These are phyloP conservation scores for Iselma pallidipennis DNA, from an alignment of 2,888 invertebrate species.

Conservation along the genomic window DNA sequence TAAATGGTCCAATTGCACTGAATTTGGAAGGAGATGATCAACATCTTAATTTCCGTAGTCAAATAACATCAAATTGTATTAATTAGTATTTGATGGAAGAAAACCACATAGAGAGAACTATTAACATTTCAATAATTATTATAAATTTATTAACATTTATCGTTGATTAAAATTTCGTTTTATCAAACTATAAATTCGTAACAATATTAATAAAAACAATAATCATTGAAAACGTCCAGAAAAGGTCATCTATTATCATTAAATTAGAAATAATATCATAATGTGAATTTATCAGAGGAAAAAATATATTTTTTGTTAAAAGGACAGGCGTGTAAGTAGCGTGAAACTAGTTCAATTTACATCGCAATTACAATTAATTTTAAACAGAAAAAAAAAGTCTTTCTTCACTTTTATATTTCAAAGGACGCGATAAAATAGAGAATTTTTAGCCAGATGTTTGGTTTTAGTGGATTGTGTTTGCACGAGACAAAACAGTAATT, in stretches of 20 bases:
- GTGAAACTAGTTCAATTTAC: constrained; percentile 13
- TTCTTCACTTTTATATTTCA: background rate
- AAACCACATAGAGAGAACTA: no score
- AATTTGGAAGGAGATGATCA: background rate
- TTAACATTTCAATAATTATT: no score
- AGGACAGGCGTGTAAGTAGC: constrained; percentile 19
- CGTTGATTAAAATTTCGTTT: background rate
- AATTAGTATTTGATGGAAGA: background rate
- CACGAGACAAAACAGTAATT: background rate
- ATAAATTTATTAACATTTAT: background rate
- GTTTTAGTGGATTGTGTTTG: background rate
- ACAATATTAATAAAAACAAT: background rate
- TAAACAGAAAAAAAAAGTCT: background rate
- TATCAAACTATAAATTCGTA: background rate
- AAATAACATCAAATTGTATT: background rate
- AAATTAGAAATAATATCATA: constrained; percentile 14
- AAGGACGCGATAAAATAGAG: background rate
- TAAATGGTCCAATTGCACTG: background rate
- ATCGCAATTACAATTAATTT: background rate
- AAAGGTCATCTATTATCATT: background rate
- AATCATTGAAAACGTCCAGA: background rate
- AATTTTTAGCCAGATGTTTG: background rate
- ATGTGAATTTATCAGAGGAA: constrained; percentile 23
- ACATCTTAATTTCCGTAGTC: background rate
- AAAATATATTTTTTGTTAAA: constrained; percentile 6